A percentile compares a stretch with the other conserved stretches of the same genome.
Evolutionary conservation across 2,113 vertebrate species (phyloP).

Genomic region (Noturus placidus): DNA sequence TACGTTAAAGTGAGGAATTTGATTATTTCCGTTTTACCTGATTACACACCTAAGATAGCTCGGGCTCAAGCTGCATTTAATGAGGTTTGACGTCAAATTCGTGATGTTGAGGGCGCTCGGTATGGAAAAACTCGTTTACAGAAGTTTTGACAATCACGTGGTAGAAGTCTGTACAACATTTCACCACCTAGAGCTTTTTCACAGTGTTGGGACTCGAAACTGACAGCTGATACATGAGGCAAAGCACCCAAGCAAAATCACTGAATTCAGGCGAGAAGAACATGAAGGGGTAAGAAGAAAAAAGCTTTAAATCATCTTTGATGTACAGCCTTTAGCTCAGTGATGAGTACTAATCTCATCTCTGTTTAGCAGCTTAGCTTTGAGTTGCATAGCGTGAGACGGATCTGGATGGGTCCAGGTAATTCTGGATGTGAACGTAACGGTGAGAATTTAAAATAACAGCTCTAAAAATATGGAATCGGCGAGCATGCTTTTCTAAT

Average conservation of each 20-base stretch:
- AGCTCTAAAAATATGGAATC: neutral
- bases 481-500: neutral
- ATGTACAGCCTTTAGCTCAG: slow-evolving; percentile 67
- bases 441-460: neutral
- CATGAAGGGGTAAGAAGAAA: slow-evolving; percentile 30
- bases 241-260: neutral
- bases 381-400: slow-evolving; percentile 62
- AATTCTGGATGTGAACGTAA: slow-evolving; percentile 54
- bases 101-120: too few relatives aligned
- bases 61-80: too few relatives aligned
- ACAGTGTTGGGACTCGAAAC: neutral
- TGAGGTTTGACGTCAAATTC: too few relatives aligned
- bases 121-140: neutral
- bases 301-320: slow-evolving; percentile 65
- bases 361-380: slow-evolving; percentile 70
- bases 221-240: neutral
- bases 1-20: too few relatives aligned
- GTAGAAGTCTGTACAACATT: neutral
- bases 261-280: slow-evolving; percentile 31
- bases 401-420: slow-evolving; percentile 75
- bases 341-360: slow-evolving; percentile 67
- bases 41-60: too few relatives aligned
- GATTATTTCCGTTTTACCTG: too few relatives aligned
- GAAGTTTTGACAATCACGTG: too few relatives aligned
- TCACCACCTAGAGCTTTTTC: neutral